These are phyloP conservation scores for Tachysurus vachellii DNA, from an alignment of 2,113 vertebrate genomes.

Conservation along the genomic window DNA sequence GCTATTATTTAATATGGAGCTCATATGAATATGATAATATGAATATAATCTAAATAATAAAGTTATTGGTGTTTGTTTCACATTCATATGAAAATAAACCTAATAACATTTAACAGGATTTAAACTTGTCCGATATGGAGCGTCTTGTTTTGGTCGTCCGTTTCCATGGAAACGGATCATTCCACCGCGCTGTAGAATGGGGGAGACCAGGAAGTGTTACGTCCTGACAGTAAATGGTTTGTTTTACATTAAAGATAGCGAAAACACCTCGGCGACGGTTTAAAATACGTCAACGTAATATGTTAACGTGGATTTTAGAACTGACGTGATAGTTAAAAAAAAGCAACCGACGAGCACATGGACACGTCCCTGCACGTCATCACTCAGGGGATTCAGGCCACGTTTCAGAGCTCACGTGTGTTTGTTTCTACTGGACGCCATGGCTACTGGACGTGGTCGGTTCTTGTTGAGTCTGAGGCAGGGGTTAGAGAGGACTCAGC, in stretches of 20 bases:
- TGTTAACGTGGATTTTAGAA: too few species aligned
- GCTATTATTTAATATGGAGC: not conserved
- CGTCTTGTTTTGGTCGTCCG: not conserved
- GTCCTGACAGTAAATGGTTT: not conserved
- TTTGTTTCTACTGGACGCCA: constrained; percentile 18
- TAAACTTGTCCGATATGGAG: too few species aligned
- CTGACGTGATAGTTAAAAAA: not conserved
- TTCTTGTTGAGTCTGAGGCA: constrained; percentile 24
- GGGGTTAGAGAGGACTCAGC: not conserved
- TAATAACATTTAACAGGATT: not conserved
- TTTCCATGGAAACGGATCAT: not conserved
- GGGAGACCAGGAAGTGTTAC: not conserved
- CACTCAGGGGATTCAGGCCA: not conserved
- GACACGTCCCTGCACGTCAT: not conserved
- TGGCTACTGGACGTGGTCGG: not conserved
- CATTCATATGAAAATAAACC: not conserved
- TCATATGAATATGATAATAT: not conserved
- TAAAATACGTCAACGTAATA: not conserved
- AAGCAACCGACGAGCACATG: not conserved
- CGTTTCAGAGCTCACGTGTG: not conserved
- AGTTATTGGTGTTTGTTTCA: not conserved
- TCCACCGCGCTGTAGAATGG: not conserved
- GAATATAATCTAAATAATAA: not conserved
- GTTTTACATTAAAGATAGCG: not conserved
- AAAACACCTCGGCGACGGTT: too few species aligned